These are phyloP conservation scores for Hirtodrosophila histrioides DNA, from an alignment of 2,888 invertebrate species.

Conservation along the genomic window DNA sequence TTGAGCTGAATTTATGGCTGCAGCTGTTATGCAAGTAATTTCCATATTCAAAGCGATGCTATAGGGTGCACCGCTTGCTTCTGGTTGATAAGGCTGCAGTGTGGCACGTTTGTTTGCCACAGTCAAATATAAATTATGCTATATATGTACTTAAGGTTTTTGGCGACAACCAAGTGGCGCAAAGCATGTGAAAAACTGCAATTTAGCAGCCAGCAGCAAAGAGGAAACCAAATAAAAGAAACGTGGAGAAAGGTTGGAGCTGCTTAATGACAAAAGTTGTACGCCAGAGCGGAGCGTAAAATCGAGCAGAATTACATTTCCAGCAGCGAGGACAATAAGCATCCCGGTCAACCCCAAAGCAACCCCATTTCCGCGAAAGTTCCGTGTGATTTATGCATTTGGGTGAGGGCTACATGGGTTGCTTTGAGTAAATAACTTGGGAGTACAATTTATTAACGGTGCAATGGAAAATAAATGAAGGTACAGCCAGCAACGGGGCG, in stretches of 20 bases:
- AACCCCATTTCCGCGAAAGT: constrained; percentile 40
- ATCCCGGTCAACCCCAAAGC: constrained; percentile 28
- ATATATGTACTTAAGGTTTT: constrained; percentile 50
- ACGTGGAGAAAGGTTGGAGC: constrained; percentile 1
- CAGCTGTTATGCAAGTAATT: constrained; percentile 38
- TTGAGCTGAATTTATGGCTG: constrained; percentile 57
- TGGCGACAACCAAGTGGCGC: constrained; percentile 27
- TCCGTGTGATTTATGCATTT: constrained; percentile 72
- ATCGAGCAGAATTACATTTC: constrained; percentile 29
- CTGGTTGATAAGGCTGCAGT: constrained; percentile 39
- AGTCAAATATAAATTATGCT: constrained; percentile 60
- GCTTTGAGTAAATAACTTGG: constrained; percentile 61
- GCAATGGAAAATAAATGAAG: constrained; percentile 41
- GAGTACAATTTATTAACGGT: constrained; percentile 64
- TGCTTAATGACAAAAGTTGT: constrained; percentile 67
- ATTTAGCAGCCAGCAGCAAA: constrained; percentile 23
- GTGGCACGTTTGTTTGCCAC: constrained; percentile 26
- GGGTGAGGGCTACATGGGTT: constrained; percentile 53
- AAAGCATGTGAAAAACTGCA: constrained; percentile 54
- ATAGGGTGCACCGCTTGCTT: constrained; percentile 29
- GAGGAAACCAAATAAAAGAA: constrained; percentile 8
- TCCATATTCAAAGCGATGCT: constrained; percentile 41
- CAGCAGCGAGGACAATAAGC: constrained; percentile 44
- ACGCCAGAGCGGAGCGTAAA: constrained; percentile 3
- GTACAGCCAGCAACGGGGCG: constrained; percentile 29